These are phyloP conservation scores for Drosophila flavopinicola DNA, from an alignment of 2,888 invertebrate genomes.

Conservation along the genomic window DNA sequence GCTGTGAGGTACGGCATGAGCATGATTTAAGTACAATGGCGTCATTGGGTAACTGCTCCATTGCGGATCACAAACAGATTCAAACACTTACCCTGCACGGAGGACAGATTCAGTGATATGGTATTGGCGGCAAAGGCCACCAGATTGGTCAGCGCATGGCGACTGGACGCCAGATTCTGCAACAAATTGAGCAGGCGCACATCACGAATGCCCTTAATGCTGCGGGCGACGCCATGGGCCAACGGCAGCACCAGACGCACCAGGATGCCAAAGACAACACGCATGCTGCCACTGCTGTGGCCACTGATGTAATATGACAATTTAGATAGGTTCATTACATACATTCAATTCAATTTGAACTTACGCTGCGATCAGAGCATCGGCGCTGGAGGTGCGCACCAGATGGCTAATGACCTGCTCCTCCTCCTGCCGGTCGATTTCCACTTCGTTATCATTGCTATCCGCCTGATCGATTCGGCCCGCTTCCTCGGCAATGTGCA, in stretches of 20 bases:
- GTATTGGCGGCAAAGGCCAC: conserved; percentile 84
- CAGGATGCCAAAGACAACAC: conserved; percentile 82
- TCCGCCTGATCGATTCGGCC: conserved; percentile 12
- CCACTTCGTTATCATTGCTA: conserved; percentile 60
- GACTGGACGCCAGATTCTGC: conserved; percentile 79
- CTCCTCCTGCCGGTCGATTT: conserved; percentile 77
- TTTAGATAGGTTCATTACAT: accelerated
- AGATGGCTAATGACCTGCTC: conserved; percentile 78
- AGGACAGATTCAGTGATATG: conserved; percentile 83
- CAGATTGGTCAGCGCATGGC: conserved; percentile 82
- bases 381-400: conserved; percentile 67
- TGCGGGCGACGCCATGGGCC: conserved; percentile 82
- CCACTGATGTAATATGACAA: conserved; percentile 19
- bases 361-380: conserved; percentile 73
- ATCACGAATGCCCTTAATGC: conserved; percentile 82
- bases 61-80: background rate
- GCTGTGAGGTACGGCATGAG: conserved; percentile 29
- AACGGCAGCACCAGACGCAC: conserved; percentile 82
- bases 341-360: conserved; percentile 18
- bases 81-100: conserved; percentile 83
- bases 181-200: conserved; percentile 79
- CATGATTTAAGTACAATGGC: conserved; percentile 9
- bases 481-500: conserved; percentile 60
- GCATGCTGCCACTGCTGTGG: conserved; percentile 77
- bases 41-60: conserved; percentile 18